Conservation (phyloP, 2,888 invertebrate genomes). For the Scrobipalpa atriplicella region DNA sequence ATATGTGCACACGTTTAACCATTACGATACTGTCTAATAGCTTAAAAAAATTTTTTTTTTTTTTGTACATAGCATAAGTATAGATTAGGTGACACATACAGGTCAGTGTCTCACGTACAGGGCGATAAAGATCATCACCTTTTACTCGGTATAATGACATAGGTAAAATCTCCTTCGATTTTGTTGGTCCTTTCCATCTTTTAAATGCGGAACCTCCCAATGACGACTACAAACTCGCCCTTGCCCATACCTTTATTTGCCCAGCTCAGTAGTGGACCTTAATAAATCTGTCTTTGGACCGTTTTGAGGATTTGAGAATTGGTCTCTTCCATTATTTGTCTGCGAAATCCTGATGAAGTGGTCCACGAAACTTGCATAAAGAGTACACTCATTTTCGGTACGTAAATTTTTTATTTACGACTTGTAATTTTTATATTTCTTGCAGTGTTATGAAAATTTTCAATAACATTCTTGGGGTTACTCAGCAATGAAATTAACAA, state of each 20-base stretch:
- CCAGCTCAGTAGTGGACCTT: constrained; percentile 54
- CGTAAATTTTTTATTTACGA: background rate
- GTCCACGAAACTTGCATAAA: constrained; percentile 27
- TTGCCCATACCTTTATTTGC: constrained; percentile 40
- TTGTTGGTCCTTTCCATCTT: background rate
- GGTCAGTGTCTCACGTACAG: too few relatives aligned
- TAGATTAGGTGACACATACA: too few relatives aligned
- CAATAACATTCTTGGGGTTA: too few relatives aligned
- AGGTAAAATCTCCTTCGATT: background rate
- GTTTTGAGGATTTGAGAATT: constrained; percentile 53
- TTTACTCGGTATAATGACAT: too few relatives aligned
- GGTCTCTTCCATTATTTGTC: constrained; percentile 58
- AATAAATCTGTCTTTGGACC: constrained; percentile 69
- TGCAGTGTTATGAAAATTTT: background rate
- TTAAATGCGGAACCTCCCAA: background rate
- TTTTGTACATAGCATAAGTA: too few relatives aligned
- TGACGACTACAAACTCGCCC: background rate
- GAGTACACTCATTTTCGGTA: constrained; percentile 3
- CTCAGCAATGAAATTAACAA: too few relatives aligned
- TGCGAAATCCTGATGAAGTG: constrained; percentile 57
- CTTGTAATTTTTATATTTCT: background rate
- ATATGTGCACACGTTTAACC: too few relatives aligned
- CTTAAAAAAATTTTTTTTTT: too few relatives aligned
- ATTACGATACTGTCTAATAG: too few relatives aligned
- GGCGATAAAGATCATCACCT: too few relatives aligned